phyloP scores from a whole-genome alignment of 2,888 invertebrate genomes.

The Chrysomela aeneicollis region DNA sequence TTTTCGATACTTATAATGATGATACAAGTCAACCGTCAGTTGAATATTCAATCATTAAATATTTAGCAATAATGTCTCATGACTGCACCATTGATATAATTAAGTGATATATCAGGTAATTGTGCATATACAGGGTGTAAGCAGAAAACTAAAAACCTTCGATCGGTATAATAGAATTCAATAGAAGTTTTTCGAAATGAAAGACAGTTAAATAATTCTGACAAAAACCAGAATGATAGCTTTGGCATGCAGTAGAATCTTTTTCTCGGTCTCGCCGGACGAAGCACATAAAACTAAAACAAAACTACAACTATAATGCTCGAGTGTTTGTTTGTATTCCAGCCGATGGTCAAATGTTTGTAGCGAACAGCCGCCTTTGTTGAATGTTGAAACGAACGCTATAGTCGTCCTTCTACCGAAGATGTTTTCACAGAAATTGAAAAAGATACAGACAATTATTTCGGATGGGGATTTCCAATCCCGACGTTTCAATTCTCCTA shows the following conservation, averaged over 20 bases:
- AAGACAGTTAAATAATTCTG: neutral
- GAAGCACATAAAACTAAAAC: neutral
- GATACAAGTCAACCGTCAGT: too few species aligned
- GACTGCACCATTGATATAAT: too few species aligned
- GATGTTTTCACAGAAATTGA: neutral
- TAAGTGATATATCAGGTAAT: too few species aligned
- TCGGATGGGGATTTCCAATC: neutral
- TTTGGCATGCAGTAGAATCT: neutral
- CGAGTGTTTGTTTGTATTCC: slow-evolving; percentile 20
- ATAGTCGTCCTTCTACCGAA: slow-evolving; percentile 7
- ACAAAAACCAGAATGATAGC: neutral
- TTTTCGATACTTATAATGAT: too few species aligned
- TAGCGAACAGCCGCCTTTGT: slow-evolving; percentile 16
- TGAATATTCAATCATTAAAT: too few species aligned
- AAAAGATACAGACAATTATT: slow-evolving; percentile 8
- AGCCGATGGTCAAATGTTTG: slow-evolving; percentile 13
- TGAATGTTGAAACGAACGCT: slow-evolving; percentile 6
- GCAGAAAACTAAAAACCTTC: too few species aligned
- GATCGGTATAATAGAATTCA: too few species aligned
- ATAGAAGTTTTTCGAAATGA: neutral
- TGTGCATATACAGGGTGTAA: too few species aligned
- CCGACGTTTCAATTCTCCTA: too few species aligned
- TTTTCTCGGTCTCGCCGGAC: neutral
- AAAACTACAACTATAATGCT: slow-evolving; percentile 11
- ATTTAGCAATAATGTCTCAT: too few species aligned